A percentile compares a stretch with the other conserved stretches of the same genome.
Conservation (phyloP, 2,888 invertebrate genomes). For the Lymantria monacha region DNA sequence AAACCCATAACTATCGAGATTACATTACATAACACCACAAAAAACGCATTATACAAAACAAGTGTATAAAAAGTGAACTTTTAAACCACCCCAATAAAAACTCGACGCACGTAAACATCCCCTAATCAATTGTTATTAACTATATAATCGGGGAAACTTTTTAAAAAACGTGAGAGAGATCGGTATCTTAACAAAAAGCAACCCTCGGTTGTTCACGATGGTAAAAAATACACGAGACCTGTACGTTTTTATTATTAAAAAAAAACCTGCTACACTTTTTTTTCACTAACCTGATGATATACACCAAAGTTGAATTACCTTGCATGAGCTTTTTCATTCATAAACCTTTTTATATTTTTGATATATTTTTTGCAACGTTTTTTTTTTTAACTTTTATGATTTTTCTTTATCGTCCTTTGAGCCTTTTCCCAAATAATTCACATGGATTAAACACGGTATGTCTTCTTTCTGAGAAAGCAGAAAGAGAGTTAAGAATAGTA, state of each 20-base stretch:
- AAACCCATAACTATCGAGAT: too few species aligned
- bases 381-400: background rate
- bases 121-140: slow-evolving; percentile 67
- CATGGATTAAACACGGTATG: too few species aligned
- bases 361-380: background rate
- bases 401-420: too few species aligned
- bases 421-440: too few species aligned
- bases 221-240: slow-evolving; percentile 59
- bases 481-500: too few species aligned
- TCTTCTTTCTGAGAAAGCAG: too few species aligned
- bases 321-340: slow-evolving; percentile 36
- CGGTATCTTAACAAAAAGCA: slow-evolving; percentile 63
- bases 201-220: slow-evolving; percentile 38
- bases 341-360: slow-evolving; percentile 8
- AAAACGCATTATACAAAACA: background rate
- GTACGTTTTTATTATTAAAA: slow-evolving; percentile 54
- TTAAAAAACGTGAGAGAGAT: slow-evolving; percentile 78
- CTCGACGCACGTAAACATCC: slow-evolving; percentile 64
- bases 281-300: slow-evolving; percentile 64
- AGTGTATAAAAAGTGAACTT: background rate
- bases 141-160: slow-evolving; percentile 50
- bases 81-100: slow-evolving; percentile 36
- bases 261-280: slow-evolving; percentile 54
- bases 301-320: slow-evolving; percentile 25
- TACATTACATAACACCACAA: too few species aligned